A percentile compares a stretch with the other conserved stretches of the same genome.
Conservation (phyloP, 2,113 vertebrate species). For the Pteruthius melanotis region DNA sequence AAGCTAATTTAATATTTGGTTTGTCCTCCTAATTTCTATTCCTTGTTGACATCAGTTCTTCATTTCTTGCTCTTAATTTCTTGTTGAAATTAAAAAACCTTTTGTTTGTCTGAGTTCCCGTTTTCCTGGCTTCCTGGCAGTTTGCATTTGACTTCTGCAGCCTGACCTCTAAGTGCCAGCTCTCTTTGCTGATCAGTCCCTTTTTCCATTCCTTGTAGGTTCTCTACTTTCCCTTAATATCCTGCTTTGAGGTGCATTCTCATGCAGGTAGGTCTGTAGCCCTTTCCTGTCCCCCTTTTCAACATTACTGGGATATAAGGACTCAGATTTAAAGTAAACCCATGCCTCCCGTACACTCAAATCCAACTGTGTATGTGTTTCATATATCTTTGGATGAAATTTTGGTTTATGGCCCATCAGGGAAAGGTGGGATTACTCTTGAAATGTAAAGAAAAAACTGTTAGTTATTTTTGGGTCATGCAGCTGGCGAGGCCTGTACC, state of each 20-base stretch:
- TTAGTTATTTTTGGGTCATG: not conserved
- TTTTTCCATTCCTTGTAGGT: conserved; percentile 63
- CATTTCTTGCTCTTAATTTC: conserved; percentile 14
- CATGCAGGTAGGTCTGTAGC: conserved; percentile 59
- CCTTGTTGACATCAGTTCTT: conserved; percentile 7
- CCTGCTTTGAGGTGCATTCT: conserved; percentile 63
- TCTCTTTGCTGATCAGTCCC: conserved; percentile 43
- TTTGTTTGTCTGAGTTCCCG: conserved; percentile 30
- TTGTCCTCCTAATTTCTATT: not conserved
- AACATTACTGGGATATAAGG: not conserved
- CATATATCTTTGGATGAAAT: conserved; percentile 21
- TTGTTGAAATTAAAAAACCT: conserved; percentile 39
- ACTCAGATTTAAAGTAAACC: conserved; percentile 11
- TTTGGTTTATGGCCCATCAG: not conserved
- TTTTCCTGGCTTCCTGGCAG: conserved; percentile 24
- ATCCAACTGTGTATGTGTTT: conserved; percentile 35
- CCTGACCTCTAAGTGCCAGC: conserved; percentile 28
- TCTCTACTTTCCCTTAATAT: conserved; percentile 51
- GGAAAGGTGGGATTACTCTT: conserved; percentile 19
- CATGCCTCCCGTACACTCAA: not conserved
- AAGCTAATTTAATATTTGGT: conserved; percentile 18
- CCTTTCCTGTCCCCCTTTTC: conserved; percentile 25
- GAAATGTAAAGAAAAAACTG: conserved; percentile 11
- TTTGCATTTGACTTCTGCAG: not conserved
- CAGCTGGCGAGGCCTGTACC: conserved; percentile 23